phyloP scores from a whole-genome alignment of 2,797 vertebrate genomes.

The Prunella strophiata region DNA sequence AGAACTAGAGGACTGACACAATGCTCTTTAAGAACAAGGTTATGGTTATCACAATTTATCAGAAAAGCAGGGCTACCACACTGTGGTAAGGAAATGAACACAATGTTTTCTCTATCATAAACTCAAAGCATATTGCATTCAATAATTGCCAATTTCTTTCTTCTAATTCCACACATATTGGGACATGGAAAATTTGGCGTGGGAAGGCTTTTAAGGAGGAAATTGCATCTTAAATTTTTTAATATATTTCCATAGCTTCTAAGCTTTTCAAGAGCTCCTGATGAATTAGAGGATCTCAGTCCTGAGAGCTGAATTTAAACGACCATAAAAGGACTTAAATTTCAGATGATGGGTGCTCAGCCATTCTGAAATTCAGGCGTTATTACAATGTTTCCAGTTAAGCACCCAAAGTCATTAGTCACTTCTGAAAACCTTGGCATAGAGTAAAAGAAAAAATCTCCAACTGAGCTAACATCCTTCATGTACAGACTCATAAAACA shows the following conservation, averaged over 20 bases:
- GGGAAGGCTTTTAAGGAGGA: conserved; percentile 32
- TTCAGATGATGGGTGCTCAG: conserved; percentile 58
- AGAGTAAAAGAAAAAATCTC: conserved; percentile 59
- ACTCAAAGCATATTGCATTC: background rate
- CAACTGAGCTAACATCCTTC: conserved; percentile 61
- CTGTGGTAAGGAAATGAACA: background rate
- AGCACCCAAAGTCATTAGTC: conserved; percentile 69
- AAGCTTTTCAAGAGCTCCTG: conserved; percentile 38
- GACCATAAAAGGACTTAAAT: conserved; percentile 69
- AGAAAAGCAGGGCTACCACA: background rate
- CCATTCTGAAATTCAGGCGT: conserved; percentile 57
- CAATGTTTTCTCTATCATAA: conserved; percentile 13
- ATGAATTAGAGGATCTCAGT: conserved; percentile 44
- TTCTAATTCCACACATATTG: conserved; percentile 12
- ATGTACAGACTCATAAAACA: conserved; percentile 49
- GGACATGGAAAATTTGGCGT: conserved; percentile 17
- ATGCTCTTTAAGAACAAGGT: background rate
- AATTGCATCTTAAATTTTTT: conserved; percentile 51
- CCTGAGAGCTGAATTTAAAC: conserved; percentile 39
- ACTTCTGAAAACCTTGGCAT: conserved; percentile 70
- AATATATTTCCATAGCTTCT: conserved; percentile 36
- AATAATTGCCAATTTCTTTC: conserved; percentile 30
- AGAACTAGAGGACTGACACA: background rate
- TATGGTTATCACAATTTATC: background rate
- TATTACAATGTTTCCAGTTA: conserved; percentile 66